Conservation (phyloP, 1,140 invertebrate species). For the Ceratina calcarata region DNA sequence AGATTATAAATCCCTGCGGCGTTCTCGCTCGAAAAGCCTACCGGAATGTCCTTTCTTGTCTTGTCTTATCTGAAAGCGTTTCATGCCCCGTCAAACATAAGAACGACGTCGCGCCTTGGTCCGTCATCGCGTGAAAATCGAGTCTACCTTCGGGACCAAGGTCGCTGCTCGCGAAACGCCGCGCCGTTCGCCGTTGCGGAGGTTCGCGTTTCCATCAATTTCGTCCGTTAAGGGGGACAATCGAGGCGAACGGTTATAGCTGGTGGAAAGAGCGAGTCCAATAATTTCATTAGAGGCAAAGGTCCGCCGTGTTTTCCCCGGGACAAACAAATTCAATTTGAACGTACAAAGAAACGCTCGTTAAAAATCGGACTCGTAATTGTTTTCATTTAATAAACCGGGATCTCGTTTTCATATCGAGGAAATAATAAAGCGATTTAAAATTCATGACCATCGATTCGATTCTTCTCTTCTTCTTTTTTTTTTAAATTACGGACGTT, state of each 20-base stretch:
- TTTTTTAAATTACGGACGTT: conserved; percentile 48
- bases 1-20: conserved; percentile 20
- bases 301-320: neutral
- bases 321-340: conserved; percentile 34
- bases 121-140: conserved; percentile 52
- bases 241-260: conserved; percentile 32
- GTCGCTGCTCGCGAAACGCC: neutral
- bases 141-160: conserved; percentile 51
- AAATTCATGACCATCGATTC: conserved; percentile 37
- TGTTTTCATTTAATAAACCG: conserved; percentile 43
- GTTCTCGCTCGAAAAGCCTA: conserved; percentile 42
- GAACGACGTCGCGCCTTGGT: conserved; percentile 50
- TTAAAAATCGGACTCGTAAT: conserved; percentile 29
- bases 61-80: conserved; percentile 65
- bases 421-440: conserved; percentile 29
- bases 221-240: conserved; percentile 40
- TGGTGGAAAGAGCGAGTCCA: conserved; percentile 41
- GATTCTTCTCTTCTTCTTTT: neutral
- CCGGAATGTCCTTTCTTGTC: conserved; percentile 65
- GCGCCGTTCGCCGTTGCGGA: neutral
- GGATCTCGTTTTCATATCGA: conserved; percentile 19
- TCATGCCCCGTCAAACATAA: conserved; percentile 61
- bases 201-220: conserved; percentile 54
- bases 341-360: conserved; percentile 2
- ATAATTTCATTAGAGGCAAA: conserved; percentile 56